phyloP scores from a whole-genome alignment of 2,797 vertebrate species.

The Chloroceryle inda region DNA sequence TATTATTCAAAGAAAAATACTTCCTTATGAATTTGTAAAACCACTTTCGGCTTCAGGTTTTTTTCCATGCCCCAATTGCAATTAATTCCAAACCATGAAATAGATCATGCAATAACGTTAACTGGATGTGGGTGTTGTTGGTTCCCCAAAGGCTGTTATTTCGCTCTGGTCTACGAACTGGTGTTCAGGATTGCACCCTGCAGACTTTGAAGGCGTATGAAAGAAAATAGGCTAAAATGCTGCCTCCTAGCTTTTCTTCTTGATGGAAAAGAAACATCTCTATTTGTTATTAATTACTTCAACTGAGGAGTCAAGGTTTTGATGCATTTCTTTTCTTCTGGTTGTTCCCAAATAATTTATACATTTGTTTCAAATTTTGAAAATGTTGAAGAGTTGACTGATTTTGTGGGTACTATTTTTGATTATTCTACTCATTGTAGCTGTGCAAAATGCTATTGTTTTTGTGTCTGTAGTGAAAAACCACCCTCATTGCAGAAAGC shows the following conservation, averaged over 20 bases:
- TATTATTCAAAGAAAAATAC: constrained; percentile 71
- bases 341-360: neutral
- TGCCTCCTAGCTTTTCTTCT: neutral
- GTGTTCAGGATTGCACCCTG: neutral
- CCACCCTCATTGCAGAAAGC: neutral
- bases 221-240: neutral
- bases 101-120: constrained; percentile 16
- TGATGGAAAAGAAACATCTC: neutral
- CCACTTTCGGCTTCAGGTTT: constrained; percentile 21
- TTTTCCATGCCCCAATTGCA: constrained; percentile 30
- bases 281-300: neutral
- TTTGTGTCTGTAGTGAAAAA: neutral
- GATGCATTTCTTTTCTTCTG: neutral
- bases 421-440: neutral
- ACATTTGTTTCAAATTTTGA: neutral
- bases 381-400: neutral
- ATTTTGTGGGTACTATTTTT: neutral
- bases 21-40: constrained; percentile 60
- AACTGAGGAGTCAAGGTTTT: neutral
- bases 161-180: neutral
- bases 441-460: neutral
- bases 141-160: constrained; percentile 33
- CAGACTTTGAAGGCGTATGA: neutral
- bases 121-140: constrained; percentile 14
- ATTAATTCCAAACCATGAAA: constrained; percentile 70